These are phyloP conservation scores for Decapterus maruadsi DNA, from an alignment of 2,797 vertebrate genomes.

Conservation along the genomic window DNA sequence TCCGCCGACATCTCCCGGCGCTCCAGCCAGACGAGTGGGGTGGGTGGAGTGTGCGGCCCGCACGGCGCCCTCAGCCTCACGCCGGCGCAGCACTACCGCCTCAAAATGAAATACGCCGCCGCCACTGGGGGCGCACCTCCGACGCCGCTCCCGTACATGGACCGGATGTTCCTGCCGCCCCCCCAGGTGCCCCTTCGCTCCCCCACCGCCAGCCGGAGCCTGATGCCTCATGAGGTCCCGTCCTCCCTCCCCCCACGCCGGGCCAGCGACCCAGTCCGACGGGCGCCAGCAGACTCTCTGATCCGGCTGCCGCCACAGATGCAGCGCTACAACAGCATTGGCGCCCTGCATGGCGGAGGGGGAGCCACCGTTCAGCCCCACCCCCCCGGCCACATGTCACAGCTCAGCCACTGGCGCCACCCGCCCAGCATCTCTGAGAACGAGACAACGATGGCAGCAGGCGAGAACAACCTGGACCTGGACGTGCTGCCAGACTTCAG, in stretches of 20 bases:
- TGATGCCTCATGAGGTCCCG: constrained; percentile 87
- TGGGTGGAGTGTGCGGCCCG: constrained; percentile 67
- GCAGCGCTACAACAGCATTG: constrained; percentile 90
- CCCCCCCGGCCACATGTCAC: constrained; percentile 66
- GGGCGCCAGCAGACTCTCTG: constrained; percentile 68
- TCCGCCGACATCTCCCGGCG: constrained; percentile 93
- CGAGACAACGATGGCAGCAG: constrained; percentile 67
- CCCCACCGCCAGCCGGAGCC: constrained; percentile 38
- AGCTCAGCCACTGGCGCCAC: constrained; percentile 71
- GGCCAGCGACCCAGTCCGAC: constrained; percentile 91
- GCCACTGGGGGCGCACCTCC: constrained; percentile 93
- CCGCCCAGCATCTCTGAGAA: constrained; percentile 90
- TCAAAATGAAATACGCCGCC: constrained; percentile 91
- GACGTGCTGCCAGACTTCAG: constrained; percentile 84
- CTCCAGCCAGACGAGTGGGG: constrained; percentile 91
- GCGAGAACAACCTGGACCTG: constrained; percentile 76
- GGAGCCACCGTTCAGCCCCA: constrained; percentile 19
- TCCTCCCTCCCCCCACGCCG: constrained; percentile 79
- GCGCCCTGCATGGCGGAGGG: constrained; percentile 71
- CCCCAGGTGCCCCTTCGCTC: constrained; percentile 66
- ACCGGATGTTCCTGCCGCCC: constrained; percentile 85
- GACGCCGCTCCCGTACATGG: constrained; percentile 90
- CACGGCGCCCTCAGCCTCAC: constrained; percentile 89
- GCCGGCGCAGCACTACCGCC: constrained; percentile 91
- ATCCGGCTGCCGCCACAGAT: constrained; percentile 70